Conservation (phyloP, 2,113 vertebrate species). For the Dromaius novaehollandiae region DNA sequence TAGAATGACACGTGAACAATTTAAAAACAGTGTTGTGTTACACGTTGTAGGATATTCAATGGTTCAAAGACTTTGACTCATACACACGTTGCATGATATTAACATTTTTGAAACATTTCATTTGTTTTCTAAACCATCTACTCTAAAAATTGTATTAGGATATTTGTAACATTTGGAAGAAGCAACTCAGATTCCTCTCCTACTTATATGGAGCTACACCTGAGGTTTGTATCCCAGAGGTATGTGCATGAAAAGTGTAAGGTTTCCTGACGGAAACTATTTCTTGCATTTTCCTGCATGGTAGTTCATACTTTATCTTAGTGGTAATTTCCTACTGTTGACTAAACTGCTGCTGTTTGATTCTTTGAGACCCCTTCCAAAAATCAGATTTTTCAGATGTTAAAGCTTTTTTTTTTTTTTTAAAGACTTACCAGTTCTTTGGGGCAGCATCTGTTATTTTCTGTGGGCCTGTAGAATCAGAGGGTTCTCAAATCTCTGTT, state of each 20-base stretch:
- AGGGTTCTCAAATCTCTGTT: neutral
- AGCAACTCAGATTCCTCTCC: neutral
- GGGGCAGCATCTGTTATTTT: neutral
- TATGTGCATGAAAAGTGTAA: neutral
- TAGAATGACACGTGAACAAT: neutral
- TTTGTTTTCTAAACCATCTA: constrained; percentile 16
- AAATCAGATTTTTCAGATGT: neutral
- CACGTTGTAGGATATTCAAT: neutral
- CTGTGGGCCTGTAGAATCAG: neutral
- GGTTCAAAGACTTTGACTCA: neutral
- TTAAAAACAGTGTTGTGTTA: neutral
- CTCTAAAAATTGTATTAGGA: neutral
- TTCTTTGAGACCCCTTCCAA: neutral
- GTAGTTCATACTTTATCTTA: neutral
- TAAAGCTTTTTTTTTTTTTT: neutral
- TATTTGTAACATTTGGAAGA: neutral
- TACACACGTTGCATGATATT: neutral
- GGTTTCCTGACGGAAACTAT: neutral
- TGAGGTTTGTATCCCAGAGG: neutral
- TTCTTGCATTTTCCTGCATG: neutral
- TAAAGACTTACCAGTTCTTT: neutral
- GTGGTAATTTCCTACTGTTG: neutral
- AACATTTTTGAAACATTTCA: neutral
- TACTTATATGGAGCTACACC: neutral
- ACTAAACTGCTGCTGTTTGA: neutral